phyloP scores from a whole-genome alignment of 64 coral and sea anemone genomes.

The Actinia tenebrosa region DNA sequence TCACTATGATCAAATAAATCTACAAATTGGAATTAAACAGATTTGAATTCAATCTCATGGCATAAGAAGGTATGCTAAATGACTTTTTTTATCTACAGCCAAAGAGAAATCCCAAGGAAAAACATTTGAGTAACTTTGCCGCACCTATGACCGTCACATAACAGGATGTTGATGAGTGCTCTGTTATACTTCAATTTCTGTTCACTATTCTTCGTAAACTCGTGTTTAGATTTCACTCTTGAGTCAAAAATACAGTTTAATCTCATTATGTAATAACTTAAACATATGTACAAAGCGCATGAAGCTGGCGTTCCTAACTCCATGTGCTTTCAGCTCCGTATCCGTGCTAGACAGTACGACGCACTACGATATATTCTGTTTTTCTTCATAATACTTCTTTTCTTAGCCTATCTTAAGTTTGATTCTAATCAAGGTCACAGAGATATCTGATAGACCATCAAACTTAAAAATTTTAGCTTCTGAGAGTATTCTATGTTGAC shows the following conservation, averaged over 20 bases:
- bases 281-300: background rate
- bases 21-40: background rate
- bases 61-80: background rate
- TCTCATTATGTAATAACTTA: background rate
- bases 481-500: background rate
- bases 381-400: background rate
- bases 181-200: background rate
- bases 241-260: background rate
- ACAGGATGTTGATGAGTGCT: background rate
- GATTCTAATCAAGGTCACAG: background rate
- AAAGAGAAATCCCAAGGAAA: background rate
- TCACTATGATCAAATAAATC: conserved; percentile 9
- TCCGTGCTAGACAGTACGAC: background rate
- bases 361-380: background rate
- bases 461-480: background rate
- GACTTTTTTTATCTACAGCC: background rate
- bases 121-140: background rate
- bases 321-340: background rate
- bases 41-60: background rate
- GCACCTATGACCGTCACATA: background rate
- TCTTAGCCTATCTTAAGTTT: background rate
- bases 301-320: background rate
- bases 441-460: background rate
- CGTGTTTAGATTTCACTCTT: background rate
- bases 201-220: background rate